These are phyloP conservation scores for Thalassarche chlororhynchos DNA, from an alignment of 2,113 vertebrate genomes.

Conservation along the genomic window DNA sequence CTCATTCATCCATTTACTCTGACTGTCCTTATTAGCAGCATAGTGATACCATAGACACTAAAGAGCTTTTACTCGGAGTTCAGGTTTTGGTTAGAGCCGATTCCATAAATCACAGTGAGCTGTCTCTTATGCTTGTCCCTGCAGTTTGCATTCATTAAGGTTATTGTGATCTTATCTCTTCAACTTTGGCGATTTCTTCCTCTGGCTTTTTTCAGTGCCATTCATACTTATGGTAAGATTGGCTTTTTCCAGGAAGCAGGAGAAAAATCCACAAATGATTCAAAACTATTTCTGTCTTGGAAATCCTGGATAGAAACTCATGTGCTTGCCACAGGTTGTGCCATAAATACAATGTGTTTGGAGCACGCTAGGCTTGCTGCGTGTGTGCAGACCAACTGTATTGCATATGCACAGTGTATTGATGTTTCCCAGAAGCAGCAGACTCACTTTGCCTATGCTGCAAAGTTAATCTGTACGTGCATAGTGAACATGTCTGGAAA, in stretches of 20 bases:
- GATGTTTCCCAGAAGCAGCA: conserved; percentile 36
- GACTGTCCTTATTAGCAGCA: background rate
- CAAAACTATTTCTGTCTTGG: background rate
- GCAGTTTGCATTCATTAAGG: background rate
- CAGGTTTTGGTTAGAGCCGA: background rate
- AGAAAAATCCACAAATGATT: background rate
- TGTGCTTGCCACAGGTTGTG: background rate
- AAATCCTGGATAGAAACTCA: background rate
- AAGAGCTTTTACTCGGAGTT: background rate
- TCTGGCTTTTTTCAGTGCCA: background rate
- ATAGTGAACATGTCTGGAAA: conserved; percentile 24
- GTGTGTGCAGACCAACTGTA: background rate
- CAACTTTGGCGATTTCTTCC: background rate
- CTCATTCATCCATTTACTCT: background rate
- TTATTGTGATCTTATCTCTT: background rate
- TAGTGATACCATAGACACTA: background rate
- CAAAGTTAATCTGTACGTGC: background rate
- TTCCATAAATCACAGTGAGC: background rate
- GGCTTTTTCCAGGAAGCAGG: background rate
- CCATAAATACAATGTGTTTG: background rate
- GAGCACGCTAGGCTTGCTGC: background rate
- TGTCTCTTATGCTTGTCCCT: background rate
- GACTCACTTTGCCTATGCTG: background rate
- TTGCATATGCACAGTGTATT: background rate
- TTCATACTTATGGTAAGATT: background rate